Base-by-base conservation (phyloP, 92 coral and sea anemone genomes). In the Epizoanthus scotinus region DNA sequence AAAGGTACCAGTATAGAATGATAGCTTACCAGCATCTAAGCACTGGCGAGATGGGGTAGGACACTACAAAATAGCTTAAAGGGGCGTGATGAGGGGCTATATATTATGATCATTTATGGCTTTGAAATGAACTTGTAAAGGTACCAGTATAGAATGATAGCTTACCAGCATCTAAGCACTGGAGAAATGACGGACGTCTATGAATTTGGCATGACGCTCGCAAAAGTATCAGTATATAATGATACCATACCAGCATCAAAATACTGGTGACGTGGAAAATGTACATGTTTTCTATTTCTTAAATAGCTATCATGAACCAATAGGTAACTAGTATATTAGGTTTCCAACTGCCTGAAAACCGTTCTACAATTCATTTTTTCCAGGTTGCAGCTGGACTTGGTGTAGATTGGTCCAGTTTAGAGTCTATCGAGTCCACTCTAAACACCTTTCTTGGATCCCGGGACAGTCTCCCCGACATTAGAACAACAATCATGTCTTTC, bases 31-130 rank as follows among this genome's bases (percentile, higher is more conserved):
- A 34, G 40, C 40, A 34, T 34, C 4, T 34, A 34, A 34, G 12
- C 8, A 47, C 0, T 47, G 52, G 5, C 6, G 40, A 77, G 40
- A 77, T 62, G 83, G 83, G 88, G 78, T 70, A 84, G 67, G 78
- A 34, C 40, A 34, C 40, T 34, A 34, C 5, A 34, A 6, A 34
- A 34, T 0, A 34, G 3, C 40, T 34, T 6, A 34, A 34, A 34
- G 40, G 40, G 40, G 40, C 6, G 40, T 3, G 40, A 2, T 34
- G 40, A n/a, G 5, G 40, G 40, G 40, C 5, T 5, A 34, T 5
- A 77, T 63, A 83, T 87, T 88, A 78, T 70, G 87, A 73, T 78
- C 47, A 69, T 87, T 36, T 87, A 83, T 42, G 87, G 78, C 3
- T 58, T 87, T 18, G 90, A 87, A 63, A 27, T 22, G 7, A 53